Evolutionary conservation across 2,888 invertebrate genomes (phyloP), one percentile per base, ranked within the genome.

Genomic region (Dynastes grantii): DNA sequence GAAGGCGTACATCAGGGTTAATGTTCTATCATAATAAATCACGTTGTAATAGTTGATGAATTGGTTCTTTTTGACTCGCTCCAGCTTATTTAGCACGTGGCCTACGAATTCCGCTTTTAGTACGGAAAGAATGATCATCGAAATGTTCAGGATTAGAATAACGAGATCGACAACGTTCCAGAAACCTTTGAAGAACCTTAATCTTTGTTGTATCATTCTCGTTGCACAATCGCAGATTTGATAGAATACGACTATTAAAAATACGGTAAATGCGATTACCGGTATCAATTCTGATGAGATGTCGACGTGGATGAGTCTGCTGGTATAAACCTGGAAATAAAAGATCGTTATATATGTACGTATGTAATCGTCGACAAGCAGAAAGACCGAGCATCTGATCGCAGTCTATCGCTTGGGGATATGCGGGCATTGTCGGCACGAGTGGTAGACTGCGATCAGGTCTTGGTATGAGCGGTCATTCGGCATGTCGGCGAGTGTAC

Each of bases 121-220:
- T 4, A 77, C 49, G n/a, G 61, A 58, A 27, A 75, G 22, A 9
- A 51, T 16, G 2, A 80, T 51, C 8, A 78, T n/a, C 3, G 29
- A 11, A 5, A 76, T 37, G 70, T 67, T 78, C 40, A 80, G 78
- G 40, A 78, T 53, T 9, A 80, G 8, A 29, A 83, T 78, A 5
- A 81, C 81, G 0, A 81, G 3, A 45, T 84, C 83, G 8, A 83
- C 68, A 9, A 80, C 49, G 51, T 82, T 83, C 83, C 82, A 83
- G 8, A 79, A 27, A 8, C 81, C 65, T 32, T 70, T 77, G 6
- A 82, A 76, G 49, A 79, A 82, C 2, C 1, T 64, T 11, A 27
- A 65, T 22, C 49, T 58, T 0, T 77, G 22, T 13, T 70, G 67
- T 27, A 73, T 37, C 1, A 80, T 67, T 22, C 61, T 37, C 9